phyloP scores from a whole-genome alignment of 2,797 vertebrate genomes.

The Brachyrhaphis roseni region DNA sequence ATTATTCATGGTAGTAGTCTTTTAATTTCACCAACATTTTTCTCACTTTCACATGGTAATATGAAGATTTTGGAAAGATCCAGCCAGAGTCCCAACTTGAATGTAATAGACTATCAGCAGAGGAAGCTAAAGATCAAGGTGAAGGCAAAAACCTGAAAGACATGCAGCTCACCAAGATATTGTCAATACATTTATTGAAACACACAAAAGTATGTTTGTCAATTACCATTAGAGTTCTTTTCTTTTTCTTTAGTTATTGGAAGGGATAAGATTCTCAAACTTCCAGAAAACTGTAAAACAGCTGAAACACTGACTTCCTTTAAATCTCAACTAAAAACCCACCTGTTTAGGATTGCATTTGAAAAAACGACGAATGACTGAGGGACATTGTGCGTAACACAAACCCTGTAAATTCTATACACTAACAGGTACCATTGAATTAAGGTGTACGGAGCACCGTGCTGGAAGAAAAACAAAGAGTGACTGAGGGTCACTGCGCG shows the following conservation, averaged over 20 bases:
- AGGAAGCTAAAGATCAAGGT: neutral
- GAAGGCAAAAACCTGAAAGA: neutral
- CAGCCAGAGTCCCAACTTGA: neutral
- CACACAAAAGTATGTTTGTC: neutral
- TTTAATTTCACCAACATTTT: neutral
- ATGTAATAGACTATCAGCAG: too few relatives aligned
- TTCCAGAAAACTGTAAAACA: too few relatives aligned
- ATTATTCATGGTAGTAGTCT: neutral
- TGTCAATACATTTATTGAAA: neutral
- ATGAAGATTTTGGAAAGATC: neutral
- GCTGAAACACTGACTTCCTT: too few relatives aligned
- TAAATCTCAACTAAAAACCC: too few relatives aligned
- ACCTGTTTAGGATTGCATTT: too few relatives aligned
- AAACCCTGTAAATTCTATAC: too few relatives aligned
- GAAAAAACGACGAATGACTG: too few relatives aligned
- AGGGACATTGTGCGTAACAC: too few relatives aligned
- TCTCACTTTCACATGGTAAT: neutral
- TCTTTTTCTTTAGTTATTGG: neutral
- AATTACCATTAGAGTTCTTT: neutral
- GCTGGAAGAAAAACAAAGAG: too few relatives aligned
- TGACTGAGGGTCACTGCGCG: too few relatives aligned
- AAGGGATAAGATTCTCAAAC: neutral
- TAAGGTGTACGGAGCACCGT: too few relatives aligned
- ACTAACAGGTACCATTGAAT: too few relatives aligned
- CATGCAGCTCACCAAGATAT: neutral